Evolutionary conservation across 2,888 invertebrate species (phyloP).

Genomic region (Clistopyga incitator): DNA sequence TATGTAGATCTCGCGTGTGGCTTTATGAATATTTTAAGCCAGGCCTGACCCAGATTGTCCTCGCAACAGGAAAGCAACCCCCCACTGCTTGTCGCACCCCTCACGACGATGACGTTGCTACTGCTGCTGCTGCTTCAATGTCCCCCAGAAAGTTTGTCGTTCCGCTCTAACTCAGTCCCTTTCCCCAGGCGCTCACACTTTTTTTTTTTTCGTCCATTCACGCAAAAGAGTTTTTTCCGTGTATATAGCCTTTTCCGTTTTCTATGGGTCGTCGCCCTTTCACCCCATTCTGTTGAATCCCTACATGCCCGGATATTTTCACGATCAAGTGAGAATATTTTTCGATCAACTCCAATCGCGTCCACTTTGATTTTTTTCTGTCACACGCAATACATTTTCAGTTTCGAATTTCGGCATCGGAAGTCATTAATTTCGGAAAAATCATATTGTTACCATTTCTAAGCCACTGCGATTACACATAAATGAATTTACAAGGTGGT

Average conservation of each 20-base stretch:
- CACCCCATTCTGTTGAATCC: neutral
- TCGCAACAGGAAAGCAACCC: slow-evolving; percentile 76
- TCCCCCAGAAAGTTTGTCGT: slow-evolving; percentile 46
- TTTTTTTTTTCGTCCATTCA: slow-evolving; percentile 15
- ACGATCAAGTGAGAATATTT: too few species aligned
- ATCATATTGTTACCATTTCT: too few species aligned
- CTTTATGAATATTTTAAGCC: slow-evolving; percentile 82
- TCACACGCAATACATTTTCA: too few species aligned
- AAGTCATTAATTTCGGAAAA: too few species aligned
- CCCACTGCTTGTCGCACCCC: slow-evolving; percentile 30
- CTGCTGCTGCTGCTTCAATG: slow-evolving; percentile 37
- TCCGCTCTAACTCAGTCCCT: slow-evolving; percentile 35
- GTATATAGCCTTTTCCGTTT: slow-evolving; percentile 18
- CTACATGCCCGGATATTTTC: too few species aligned
- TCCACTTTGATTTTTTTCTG: too few species aligned
- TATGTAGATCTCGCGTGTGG: slow-evolving; percentile 79
- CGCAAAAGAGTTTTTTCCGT: neutral
- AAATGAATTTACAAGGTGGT: too few species aligned
- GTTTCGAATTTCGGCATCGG: too few species aligned
- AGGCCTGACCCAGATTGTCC: slow-evolving; percentile 82
- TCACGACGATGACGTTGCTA: slow-evolving; percentile 46
- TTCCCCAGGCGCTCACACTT: slow-evolving; percentile 5
- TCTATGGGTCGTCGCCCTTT: neutral
- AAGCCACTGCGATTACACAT: too few species aligned
- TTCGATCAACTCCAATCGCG: too few species aligned